Conservation (phyloP, 2,797 vertebrate genomes). For the Diplodus sargus region DNA sequence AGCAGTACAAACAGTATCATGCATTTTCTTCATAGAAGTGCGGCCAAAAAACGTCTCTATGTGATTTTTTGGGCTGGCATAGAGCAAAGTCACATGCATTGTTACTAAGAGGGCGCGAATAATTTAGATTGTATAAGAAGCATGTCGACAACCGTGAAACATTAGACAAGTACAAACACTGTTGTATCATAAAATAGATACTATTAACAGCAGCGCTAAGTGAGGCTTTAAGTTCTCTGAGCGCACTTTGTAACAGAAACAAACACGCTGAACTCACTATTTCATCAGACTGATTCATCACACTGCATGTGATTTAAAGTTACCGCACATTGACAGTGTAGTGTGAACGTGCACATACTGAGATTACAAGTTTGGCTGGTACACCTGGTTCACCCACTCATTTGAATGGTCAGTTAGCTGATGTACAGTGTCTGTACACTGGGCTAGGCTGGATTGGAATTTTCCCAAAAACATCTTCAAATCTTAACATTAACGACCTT, state of each 20-base stretch:
- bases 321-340: constrained; percentile 40
- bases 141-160: constrained; percentile 36
- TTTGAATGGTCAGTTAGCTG: constrained; percentile 7
- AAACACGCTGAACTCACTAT: constrained; percentile 10
- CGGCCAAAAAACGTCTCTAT: constrained; percentile 25
- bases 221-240: constrained; percentile 28
- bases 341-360: constrained; percentile 24
- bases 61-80: constrained; percentile 30
- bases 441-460: constrained; percentile 11
- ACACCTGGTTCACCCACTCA: constrained; percentile 17
- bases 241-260: constrained; percentile 50
- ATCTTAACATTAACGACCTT: constrained; percentile 6
- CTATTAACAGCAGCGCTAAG: constrained; percentile 34
- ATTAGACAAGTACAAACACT: constrained; percentile 58
- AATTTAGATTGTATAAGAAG: constrained; percentile 61
- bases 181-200: constrained; percentile 65
- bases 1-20: constrained; percentile 55
- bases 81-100: constrained; percentile 52
- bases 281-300: constrained; percentile 31
- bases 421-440: constrained; percentile 18
- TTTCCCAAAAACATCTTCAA: constrained; percentile 44
- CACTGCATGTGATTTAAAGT: constrained; percentile 47
- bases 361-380: constrained; percentile 39
- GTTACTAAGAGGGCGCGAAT: constrained; percentile 48
- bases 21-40: constrained; percentile 62